Conservation (phyloP, 2,797 vertebrate genomes). For the Clarias platycephalus region DNA sequence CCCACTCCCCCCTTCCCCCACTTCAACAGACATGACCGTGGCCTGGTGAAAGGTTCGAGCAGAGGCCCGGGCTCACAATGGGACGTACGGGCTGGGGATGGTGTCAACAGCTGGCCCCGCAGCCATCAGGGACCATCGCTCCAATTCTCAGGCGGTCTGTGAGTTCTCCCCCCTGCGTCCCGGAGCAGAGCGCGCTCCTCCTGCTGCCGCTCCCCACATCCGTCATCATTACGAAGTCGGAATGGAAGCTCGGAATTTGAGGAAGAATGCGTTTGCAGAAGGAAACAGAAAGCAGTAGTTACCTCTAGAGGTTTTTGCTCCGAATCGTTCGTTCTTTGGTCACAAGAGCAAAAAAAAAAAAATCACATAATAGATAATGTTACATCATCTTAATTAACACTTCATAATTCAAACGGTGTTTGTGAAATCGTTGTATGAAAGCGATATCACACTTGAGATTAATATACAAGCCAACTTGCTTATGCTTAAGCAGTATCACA, state of each 20-base stretch:
- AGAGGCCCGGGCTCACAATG: constrained; percentile 41
- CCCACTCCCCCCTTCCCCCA: neutral
- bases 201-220: constrained; percentile 24
- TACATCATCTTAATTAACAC: no score
- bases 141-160: constrained; percentile 45
- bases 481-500: no score
- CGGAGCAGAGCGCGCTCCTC: constrained; percentile 10
- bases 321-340: no score
- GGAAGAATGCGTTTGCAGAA: constrained; percentile 4
- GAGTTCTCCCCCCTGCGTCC: constrained; percentile 35
- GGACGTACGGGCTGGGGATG: constrained; percentile 35
- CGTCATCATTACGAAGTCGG: constrained; percentile 33
- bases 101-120: constrained; percentile 50
- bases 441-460: no score
- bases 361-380: no score
- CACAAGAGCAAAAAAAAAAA: no score
- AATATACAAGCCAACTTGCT: no score
- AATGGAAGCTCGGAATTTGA: constrained; percentile 15
- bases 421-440: no score
- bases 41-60: constrained; percentile 43
- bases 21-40: constrained; percentile 47
- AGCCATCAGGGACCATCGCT: constrained; percentile 44
- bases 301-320: no score
- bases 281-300: no score
- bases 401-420: no score